Conservation (phyloP, 2,888 invertebrate species). For the Athalia cordata region DNA sequence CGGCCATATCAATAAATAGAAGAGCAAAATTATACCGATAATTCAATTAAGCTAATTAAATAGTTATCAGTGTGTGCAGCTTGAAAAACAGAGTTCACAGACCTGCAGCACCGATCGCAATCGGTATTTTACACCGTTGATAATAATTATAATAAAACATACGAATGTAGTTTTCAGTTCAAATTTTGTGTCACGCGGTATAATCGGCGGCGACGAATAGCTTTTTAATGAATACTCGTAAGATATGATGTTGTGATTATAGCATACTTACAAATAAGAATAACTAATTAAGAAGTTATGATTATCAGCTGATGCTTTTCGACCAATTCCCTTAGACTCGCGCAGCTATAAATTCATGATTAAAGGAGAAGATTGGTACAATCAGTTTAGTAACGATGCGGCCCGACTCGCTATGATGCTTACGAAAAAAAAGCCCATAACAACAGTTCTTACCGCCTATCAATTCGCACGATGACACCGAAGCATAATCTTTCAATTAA, state of each 20-base stretch:
- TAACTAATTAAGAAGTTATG: neutral
- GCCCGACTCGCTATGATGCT: neutral
- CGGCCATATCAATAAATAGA: no score
- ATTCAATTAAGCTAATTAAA: no score
- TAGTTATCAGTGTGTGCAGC: no score
- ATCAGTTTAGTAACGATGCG: neutral
- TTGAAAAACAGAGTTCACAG: no score
- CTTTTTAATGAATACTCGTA: conserved; percentile 17
- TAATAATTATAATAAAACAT: neutral
- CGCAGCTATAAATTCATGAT: neutral
- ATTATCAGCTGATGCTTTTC: neutral
- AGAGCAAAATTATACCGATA: no score
- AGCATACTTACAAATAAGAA: neutral
- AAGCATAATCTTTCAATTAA: no score
- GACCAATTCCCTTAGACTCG: neutral
- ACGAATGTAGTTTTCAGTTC: neutral
- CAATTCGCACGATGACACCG: no score
- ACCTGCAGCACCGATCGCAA: no score
- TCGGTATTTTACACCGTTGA: neutral
- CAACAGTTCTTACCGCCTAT: no score
- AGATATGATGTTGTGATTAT: neutral
- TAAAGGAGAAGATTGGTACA: neutral
- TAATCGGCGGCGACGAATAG: neutral
- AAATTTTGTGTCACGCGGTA: neutral
- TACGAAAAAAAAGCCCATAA: neutral